Conservation (phyloP, 2,888 invertebrate species). For the Cheiracanthium punctorium region DNA sequence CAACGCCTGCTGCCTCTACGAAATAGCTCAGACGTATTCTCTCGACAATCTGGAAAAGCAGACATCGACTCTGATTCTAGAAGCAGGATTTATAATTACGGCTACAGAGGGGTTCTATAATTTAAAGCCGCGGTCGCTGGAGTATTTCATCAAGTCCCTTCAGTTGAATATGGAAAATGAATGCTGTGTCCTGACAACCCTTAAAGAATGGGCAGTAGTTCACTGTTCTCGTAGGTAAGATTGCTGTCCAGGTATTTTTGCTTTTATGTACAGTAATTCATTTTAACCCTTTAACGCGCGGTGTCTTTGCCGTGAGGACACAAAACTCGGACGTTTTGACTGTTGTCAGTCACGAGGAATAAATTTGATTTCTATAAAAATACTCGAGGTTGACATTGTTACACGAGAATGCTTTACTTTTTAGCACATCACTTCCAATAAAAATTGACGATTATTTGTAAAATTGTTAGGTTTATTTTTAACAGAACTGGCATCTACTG, state of each 20-base stretch:
- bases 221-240: slow-evolving; percentile 44
- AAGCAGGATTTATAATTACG: slow-evolving; percentile 27
- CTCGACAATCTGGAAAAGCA: neutral
- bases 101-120: slow-evolving; percentile 41
- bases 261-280: neutral
- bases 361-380: too few relatives aligned
- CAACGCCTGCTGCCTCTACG: slow-evolving; percentile 31
- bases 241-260: too few relatives aligned
- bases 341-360: too few relatives aligned
- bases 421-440: too few relatives aligned
- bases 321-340: too few relatives aligned
- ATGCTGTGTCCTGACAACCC: slow-evolving; percentile 12
- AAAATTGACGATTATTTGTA: too few relatives aligned
- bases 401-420: too few relatives aligned
- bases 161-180: slow-evolving; percentile 45
- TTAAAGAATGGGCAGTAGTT: slow-evolving; percentile 42
- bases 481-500: too few relatives aligned
- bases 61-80: slow-evolving; percentile 14
- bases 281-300: too few relatives aligned
- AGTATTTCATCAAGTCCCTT: neutral
- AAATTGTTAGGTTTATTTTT: too few relatives aligned
- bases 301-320: too few relatives aligned
- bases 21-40: slow-evolving; percentile 32
- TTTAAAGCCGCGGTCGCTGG: slow-evolving; percentile 10
- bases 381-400: too few relatives aligned